Percentiles rank a stretch among this genome's conserved stretches.
phyloP scores from a whole-genome alignment of 2,113 vertebrate genomes.

The Myxocyprinus asiaticus region DNA sequence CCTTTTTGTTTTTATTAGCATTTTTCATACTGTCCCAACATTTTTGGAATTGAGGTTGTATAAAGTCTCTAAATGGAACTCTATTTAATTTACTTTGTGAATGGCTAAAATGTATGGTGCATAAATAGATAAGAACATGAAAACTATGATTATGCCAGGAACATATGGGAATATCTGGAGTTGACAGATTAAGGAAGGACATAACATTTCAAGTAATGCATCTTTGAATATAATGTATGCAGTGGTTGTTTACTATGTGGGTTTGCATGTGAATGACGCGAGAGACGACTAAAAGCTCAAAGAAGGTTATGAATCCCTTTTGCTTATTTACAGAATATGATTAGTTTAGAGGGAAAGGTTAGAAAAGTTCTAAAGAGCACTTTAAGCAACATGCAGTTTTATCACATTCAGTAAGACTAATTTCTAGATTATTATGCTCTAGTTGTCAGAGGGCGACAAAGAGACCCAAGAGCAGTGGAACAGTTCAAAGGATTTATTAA shows the following conservation, averaged over 20 bases:
- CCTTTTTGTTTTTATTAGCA: too few species aligned
- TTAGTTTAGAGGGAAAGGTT: background rate
- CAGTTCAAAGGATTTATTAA: too few species aligned
- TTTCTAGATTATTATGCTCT: slow-evolving; percentile 28
- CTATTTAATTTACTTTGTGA: slow-evolving; percentile 47
- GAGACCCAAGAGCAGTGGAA: too few species aligned
- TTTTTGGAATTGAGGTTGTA: too few species aligned
- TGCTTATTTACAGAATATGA: background rate
- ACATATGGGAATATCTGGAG: background rate
- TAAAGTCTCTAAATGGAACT: slow-evolving; percentile 48
- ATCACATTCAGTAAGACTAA: slow-evolving; percentile 12
- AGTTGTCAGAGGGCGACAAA: background rate
- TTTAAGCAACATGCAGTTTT: slow-evolving; percentile 5
- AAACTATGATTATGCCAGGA: slow-evolving; percentile 9
- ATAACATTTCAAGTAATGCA: background rate
- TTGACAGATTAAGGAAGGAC: background rate
- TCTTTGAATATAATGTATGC: too few species aligned
- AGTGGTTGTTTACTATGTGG: too few species aligned
- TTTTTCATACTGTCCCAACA: too few species aligned
- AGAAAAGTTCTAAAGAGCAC: slow-evolving; percentile 1
- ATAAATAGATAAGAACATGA: slow-evolving; percentile 28
- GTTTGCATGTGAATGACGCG: too few species aligned
- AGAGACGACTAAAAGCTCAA: background rate
- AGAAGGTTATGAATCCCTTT: background rate
- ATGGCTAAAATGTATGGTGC: background rate